phyloP scores from a whole-genome alignment of 2,113 vertebrate species.

The Macrotus californicus region DNA sequence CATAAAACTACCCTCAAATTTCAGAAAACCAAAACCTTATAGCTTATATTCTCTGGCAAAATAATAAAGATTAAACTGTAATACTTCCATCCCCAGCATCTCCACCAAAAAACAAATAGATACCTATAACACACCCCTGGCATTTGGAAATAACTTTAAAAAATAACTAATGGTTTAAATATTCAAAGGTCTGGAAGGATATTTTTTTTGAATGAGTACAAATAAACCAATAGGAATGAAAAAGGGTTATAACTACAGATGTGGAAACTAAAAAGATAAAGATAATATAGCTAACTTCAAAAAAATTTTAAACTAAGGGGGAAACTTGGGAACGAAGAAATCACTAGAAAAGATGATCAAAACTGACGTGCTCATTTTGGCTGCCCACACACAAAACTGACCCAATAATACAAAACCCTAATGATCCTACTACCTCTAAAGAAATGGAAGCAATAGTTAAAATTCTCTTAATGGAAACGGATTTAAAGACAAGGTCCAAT shows the following conservation, averaged over 20 bases:
- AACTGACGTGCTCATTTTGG: neutral
- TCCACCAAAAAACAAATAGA: neutral
- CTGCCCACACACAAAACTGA: neutral
- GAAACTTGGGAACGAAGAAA: neutral
- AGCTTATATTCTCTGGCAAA: neutral
- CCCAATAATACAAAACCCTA: neutral
- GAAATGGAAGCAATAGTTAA: neutral
- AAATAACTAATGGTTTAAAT: neutral
- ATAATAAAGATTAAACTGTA: neutral
- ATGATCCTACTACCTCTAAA: neutral
- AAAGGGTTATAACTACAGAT: neutral
- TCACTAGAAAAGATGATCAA: neutral
- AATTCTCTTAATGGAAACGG: neutral
- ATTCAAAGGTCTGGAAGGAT: neutral
- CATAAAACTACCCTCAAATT: slow-evolving; percentile 3
- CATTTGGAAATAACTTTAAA: neutral
- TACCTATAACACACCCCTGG: neutral
- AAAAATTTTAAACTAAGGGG: neutral
- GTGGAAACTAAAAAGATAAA: neutral
- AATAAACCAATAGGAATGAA: neutral
- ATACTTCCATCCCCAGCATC: neutral
- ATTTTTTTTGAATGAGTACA: neutral
- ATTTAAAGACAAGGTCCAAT: neutral
- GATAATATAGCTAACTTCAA: neutral
- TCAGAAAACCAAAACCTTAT: neutral